A percentile compares a stretch with the other conserved stretches of the same genome.
These are phyloP conservation scores for Nerophis lumbriciformis DNA, from an alignment of 2,113 vertebrate genomes.

Conservation along the genomic window DNA sequence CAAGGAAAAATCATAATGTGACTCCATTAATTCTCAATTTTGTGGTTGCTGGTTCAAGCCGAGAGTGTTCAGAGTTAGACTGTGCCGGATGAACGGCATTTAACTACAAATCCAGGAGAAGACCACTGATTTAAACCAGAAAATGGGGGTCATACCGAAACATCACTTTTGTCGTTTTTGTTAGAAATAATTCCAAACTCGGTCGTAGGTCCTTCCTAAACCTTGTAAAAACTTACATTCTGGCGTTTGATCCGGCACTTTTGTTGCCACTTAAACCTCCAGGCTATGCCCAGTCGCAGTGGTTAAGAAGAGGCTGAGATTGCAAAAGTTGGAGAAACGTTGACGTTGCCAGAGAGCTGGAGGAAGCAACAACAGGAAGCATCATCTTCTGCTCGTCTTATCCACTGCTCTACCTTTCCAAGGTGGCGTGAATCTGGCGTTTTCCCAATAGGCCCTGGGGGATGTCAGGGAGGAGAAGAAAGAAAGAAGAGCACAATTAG, in stretches of 20 bases:
- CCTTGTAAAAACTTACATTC: not conserved
- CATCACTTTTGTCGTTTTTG: no score
- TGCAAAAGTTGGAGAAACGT: slow-evolving; percentile 36
- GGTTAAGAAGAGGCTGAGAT: slow-evolving; percentile 41
- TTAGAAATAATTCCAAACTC: not conserved
- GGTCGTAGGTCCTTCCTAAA: not conserved
- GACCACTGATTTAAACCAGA: no score
- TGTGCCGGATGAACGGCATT: no score
- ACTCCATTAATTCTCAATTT: no score
- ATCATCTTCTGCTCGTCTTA: slow-evolving; percentile 13
- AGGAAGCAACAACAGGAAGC: slow-evolving; percentile 29
- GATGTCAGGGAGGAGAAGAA: slow-evolving; percentile 46
- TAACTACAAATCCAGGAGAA: no score
- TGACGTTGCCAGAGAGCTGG: slow-evolving; percentile 15
- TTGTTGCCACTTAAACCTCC: slow-evolving; percentile 21
- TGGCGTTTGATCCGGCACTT: slow-evolving; percentile 17
- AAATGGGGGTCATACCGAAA: no score
- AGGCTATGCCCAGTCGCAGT: slow-evolving; percentile 30
- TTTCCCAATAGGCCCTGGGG: slow-evolving; percentile 45
- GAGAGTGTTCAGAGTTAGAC: no score
- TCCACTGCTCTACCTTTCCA: slow-evolving; percentile 15
- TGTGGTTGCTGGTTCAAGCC: no score
- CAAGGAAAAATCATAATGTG: no score
- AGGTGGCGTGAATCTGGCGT: slow-evolving; percentile 30
- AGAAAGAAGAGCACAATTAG: slow-evolving; percentile 56